A percentile compares a stretch with the other conserved stretches of the same genome.
Evolutionary conservation across 2,113 vertebrate species (phyloP).

Genomic region (Hippolais icterina): DNA sequence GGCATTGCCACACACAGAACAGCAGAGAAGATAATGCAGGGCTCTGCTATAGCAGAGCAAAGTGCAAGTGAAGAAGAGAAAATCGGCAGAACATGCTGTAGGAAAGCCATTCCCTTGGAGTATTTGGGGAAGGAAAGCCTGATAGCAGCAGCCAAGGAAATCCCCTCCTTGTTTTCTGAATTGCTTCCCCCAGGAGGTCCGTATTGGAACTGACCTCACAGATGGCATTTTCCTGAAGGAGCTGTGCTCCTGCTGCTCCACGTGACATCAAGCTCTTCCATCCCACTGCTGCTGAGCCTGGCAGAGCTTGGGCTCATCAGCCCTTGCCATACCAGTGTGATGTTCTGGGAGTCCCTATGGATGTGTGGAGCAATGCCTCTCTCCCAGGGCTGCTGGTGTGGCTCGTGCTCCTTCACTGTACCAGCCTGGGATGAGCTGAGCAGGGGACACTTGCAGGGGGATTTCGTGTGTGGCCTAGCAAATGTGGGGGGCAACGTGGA

Average conservation of each 20-base stretch:
- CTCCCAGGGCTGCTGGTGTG: not conserved
- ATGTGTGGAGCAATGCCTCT: not conserved
- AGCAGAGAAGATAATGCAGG: not conserved
- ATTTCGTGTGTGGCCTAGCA: not conserved
- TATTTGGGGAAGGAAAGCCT: not conserved
- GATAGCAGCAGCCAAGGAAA: not conserved
- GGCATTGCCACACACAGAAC: not conserved
- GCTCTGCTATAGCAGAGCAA: conserved; percentile 4
- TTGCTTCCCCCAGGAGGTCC: not conserved
- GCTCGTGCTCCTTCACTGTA: not conserved
- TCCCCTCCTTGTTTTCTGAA: not conserved
- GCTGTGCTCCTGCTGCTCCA: not conserved
- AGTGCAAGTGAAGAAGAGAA: not conserved
- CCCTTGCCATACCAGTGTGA: not conserved
- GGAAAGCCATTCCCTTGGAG: not conserved
- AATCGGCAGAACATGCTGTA: not conserved
- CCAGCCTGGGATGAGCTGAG: not conserved
- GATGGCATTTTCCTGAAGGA: not conserved
- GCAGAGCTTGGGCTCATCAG: not conserved
- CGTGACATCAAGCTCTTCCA: not conserved
- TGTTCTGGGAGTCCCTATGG: not conserved
- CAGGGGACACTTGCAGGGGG: not conserved
- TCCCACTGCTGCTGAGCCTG: not conserved
- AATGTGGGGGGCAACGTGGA: fast-evolving
- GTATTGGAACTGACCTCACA: not conserved